Conservation (phyloP, 2,888 invertebrate species). For the Metalampra italica region DNA sequence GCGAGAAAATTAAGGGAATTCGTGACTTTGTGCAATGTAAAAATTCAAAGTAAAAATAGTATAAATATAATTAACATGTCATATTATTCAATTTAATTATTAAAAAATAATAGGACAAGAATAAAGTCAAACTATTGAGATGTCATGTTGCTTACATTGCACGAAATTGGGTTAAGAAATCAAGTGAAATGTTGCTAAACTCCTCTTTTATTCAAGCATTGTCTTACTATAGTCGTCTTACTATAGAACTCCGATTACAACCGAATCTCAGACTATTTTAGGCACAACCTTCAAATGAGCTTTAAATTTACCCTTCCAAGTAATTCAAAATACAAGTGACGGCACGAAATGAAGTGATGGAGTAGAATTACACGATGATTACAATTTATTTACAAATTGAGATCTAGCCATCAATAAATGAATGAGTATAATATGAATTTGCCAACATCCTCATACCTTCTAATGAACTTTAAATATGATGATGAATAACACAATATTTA, state of each 20-base stretch:
- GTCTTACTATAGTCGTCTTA: slow-evolving; percentile 3
- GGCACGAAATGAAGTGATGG: slow-evolving; percentile 9
- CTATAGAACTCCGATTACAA: slow-evolving; percentile 33
- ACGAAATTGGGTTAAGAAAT: slow-evolving; percentile 22
- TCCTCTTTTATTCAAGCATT: slow-evolving; percentile 33
- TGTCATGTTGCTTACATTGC: slow-evolving; percentile 23
- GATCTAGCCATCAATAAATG: slow-evolving; percentile 31
- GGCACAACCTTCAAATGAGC: slow-evolving; percentile 69
- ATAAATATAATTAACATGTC: not conserved
- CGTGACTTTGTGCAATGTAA: slow-evolving; percentile 4
- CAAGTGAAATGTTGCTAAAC: slow-evolving; percentile 59
- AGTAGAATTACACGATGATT: slow-evolving; percentile 8
- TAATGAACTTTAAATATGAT: not conserved
- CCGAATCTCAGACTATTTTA: slow-evolving; percentile 51
- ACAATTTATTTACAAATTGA: slow-evolving; percentile 37
- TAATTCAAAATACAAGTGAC: slow-evolving; percentile 24
- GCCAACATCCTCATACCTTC: slow-evolving; percentile 16
- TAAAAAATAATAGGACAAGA: not conserved
- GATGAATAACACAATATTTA: slow-evolving; percentile 5
- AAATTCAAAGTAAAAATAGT: not conserved
- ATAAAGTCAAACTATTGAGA: not conserved
- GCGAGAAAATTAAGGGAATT: slow-evolving; percentile 9
- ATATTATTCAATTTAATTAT: not conserved
- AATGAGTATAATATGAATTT: slow-evolving; percentile 16
- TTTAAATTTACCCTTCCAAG: slow-evolving; percentile 29